Conservation (phyloP, 2,113 vertebrate species). For the Neolamprologus hecqui region DNA sequence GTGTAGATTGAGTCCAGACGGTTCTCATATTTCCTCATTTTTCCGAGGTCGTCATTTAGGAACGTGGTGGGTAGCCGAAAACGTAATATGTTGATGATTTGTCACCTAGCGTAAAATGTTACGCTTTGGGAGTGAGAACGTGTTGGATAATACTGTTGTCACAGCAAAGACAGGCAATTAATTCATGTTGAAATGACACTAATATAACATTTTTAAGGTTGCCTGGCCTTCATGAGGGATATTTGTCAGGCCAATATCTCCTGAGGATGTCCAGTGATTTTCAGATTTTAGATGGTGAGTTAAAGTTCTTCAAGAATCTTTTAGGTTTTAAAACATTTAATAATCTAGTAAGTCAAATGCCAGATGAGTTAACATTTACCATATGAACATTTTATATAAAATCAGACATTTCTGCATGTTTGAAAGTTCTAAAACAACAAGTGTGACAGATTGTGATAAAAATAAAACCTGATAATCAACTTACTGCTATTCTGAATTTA, state of each 20-base stretch:
- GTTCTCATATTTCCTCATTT: too few relatives aligned
- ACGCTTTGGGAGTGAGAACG: too few relatives aligned
- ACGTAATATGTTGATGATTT: too few relatives aligned
- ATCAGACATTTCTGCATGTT: not conserved
- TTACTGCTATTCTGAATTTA: not conserved
- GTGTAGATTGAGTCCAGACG: too few relatives aligned
- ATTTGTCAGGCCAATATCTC: not conserved
- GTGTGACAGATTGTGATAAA: not conserved
- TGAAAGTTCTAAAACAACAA: not conserved
- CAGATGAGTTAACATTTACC: not conserved
- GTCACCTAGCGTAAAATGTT: too few relatives aligned
- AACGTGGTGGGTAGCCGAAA: too few relatives aligned
- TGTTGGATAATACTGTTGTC: not conserved
- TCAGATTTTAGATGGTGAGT: not conserved
- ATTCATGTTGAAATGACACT: not conserved
- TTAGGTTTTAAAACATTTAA: not conserved
- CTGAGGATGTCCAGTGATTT: not conserved
- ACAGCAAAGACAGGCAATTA: not conserved
- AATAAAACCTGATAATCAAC: not conserved
- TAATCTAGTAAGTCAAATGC: not conserved
- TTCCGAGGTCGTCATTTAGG: too few relatives aligned
- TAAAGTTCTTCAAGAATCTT: rapidly evolving
- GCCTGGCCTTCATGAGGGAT: not conserved
- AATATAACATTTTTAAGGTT: not conserved
- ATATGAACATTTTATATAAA: not conserved